These are phyloP conservation scores for Uloborus diversus DNA, from an alignment of 1,140 invertebrate genomes.

Conservation along the genomic window DNA sequence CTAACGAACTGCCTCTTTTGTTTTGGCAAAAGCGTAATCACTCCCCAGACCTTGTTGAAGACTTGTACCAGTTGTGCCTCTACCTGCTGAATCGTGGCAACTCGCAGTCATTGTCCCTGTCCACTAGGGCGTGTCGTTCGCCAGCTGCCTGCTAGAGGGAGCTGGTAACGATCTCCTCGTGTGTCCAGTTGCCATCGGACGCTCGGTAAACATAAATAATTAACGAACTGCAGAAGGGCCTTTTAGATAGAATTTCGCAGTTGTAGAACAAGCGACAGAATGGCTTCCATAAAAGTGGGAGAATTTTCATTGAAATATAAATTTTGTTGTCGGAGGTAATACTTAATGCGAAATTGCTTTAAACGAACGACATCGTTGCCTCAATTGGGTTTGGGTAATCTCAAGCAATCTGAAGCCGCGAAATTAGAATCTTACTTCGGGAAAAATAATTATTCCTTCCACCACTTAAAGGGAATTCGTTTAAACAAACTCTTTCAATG, in stretches of 20 bases:
- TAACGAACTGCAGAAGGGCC: slow-evolving; percentile 18
- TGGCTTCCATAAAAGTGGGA: background rate
- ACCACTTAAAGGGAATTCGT: no score
- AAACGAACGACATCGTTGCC: no score
- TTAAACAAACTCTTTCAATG: no score
- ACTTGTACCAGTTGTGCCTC: background rate
- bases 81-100: background rate
- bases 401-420: no score
- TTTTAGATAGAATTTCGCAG: slow-evolving; percentile 8
- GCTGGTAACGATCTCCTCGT: slow-evolving; percentile 38
- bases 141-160: slow-evolving; percentile 43
- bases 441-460: no score
- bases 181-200: slow-evolving; percentile 7
- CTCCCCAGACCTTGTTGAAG: no score
- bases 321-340: no score
- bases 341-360: no score
- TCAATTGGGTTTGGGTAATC: no score
- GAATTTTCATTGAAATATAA: background rate
- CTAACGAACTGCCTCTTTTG: no score
- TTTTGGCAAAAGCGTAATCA: no score
- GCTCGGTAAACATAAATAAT: slow-evolving; percentile 48
- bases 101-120: slow-evolving; percentile 28
- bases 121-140: slow-evolving; percentile 30
- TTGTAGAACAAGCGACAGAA: background rate
- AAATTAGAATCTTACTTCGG: no score